phyloP scores from a whole-genome alignment of 2,797 vertebrate genomes.

The Squalus acanthias region DNA sequence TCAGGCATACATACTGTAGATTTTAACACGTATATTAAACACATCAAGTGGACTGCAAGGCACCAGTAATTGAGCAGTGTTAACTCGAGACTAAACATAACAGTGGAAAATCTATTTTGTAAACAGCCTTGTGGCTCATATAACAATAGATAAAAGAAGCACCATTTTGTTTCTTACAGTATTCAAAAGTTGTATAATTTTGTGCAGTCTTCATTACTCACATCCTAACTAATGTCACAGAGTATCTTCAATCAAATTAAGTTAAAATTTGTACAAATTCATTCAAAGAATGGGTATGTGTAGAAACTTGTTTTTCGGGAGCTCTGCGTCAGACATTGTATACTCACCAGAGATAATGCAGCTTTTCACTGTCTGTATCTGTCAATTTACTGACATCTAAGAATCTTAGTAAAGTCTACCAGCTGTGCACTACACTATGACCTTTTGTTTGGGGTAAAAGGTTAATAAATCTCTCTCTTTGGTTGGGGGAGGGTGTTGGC shows the following conservation, averaged over 20 bases:
- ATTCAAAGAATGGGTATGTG: not conserved
- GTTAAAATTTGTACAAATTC: not conserved
- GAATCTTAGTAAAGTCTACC: not conserved
- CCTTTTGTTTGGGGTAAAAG: conserved; percentile 18
- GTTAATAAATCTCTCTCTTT: not conserved
- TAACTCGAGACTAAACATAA: not conserved
- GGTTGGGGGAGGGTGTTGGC: not conserved
- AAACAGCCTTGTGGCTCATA: not conserved
- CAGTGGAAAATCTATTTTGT: not conserved
- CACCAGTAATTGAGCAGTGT: not conserved
- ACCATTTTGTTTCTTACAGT: not conserved
- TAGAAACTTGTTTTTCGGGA: not conserved
- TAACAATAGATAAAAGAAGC: not conserved
- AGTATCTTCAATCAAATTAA: not conserved
- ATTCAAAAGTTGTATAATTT: not conserved
- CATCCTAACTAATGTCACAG: not conserved
- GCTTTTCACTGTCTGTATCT: not conserved
- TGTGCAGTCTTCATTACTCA: not conserved
- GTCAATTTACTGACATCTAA: conserved; percentile 12
- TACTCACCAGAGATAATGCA: not conserved
- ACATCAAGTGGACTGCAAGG: too few species aligned
- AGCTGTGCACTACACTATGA: not conserved
- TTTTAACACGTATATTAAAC: not conserved
- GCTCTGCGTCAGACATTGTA: not conserved
- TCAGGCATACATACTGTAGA: not conserved